These are phyloP conservation scores for Diphyllodes magnificus DNA, from an alignment of 2,113 vertebrate species.

Conservation along the genomic window DNA sequence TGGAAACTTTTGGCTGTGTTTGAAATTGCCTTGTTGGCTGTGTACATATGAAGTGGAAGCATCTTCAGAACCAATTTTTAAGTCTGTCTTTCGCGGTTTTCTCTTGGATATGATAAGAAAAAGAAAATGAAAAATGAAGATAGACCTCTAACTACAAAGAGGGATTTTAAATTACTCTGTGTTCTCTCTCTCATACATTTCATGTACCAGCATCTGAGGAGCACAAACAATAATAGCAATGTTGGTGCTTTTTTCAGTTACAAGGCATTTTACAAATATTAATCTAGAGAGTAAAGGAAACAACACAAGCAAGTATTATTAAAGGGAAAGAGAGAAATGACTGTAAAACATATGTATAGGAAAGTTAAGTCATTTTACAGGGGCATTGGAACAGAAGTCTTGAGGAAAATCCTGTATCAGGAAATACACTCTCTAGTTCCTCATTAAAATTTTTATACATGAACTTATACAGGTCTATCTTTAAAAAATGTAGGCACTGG, in stretches of 20 bases:
- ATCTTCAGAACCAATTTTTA: conserved; percentile 18
- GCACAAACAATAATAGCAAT: not conserved
- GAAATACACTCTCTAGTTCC: not conserved
- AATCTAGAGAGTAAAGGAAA: not conserved
- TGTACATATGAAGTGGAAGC: not conserved
- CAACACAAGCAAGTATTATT: not conserved
- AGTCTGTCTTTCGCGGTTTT: not conserved
- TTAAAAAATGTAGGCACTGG: not conserved
- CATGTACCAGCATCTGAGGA: conserved; percentile 15
- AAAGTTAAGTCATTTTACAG: not conserved
- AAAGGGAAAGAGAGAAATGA: not conserved
- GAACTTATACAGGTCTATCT: not conserved
- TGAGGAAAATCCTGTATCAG: not conserved
- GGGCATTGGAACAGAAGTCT: not conserved
- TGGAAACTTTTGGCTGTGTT: not conserved
- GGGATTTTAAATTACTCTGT: not conserved
- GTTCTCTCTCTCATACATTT: not conserved
- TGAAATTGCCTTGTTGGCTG: conserved; percentile 29
- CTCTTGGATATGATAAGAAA: not conserved
- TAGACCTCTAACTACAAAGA: conserved; percentile 5
- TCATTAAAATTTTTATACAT: not conserved
- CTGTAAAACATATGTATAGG: not conserved
- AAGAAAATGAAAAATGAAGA: conserved; percentile 21
- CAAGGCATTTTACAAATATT: not conserved
- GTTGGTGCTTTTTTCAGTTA: not conserved